Base-by-base conservation (phyloP, 2,888 invertebrate species). In the Macrophya alboannulata region DNA sequence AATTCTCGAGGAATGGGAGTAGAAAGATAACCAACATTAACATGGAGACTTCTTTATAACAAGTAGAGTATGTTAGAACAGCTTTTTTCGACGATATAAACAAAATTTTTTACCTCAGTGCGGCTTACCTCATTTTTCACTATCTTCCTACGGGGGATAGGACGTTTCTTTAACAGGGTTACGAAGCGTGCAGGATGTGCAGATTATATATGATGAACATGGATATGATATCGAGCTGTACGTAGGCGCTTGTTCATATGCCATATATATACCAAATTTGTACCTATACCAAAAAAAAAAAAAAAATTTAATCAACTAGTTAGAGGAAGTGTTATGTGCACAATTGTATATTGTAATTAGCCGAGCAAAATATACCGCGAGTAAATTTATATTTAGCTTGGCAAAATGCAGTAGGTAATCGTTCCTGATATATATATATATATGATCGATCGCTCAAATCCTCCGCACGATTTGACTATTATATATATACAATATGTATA, bases 11-110 rank as follows among this genome's bases (percentile, higher is more conserved):
- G 87, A 86, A 87, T 74, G 87, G 89, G 40, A 89, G 89, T 48
- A 88, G 88, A 25, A 92, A 88, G 86, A 90, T 91, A 71, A 89
- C 90, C 77, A 92, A 93, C 87, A 87, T 94, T 84, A 94, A 93
- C 86, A 94, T 94, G 92, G 94, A 94, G 90, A 94, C 94, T 4
- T 94, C 94, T 74, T 93, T 94, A 89, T 94, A 93, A 93, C 89
- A 48, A 87, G 84, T 76, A 55, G 76, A 40, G 72, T 62, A 21
- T 15, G 65, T 84, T 84, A 76, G 68, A 85, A 85, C 43, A 25
- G 62, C 82, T 83, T 72, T 83, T 68, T 85, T 76, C 86, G 85
- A 88, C 82, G 86, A 85, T 87, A 87, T 87, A 83, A 87, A 86
- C 86, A 87, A 87, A 85, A 81, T 89, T 88, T 88, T 88, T 84